Evolutionary conservation across 2,797 vertebrate species (phyloP), one percentile per base, ranked within the genome.

Genomic region (Sternotherus odoratus): DNA sequence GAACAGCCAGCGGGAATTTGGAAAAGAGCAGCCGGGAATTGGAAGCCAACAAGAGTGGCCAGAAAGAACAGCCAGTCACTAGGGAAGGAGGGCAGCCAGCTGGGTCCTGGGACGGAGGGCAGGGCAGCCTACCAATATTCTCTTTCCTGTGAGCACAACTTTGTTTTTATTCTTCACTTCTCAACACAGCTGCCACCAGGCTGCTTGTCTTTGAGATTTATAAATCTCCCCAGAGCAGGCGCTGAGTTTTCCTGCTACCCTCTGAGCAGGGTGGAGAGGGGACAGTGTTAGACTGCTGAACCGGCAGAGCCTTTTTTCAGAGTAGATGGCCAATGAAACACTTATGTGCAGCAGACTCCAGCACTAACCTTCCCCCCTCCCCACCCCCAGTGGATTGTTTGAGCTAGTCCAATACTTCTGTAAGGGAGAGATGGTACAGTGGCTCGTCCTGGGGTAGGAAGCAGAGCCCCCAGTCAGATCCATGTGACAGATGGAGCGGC

Each of bases 401-500:
- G 57, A 48, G 77, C 56, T 26, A 8, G 23, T 56, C 30, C 12
- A 49, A 56, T 5, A 48, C 46, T 24, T 28, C 26, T 15, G 23
- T n/a, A 60, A 36, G 11, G 57, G 15, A 72, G 30, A 78, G 8
- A 13, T 15, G 72, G 7, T 36, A 60, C 46, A 60, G 33, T 16
- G 56, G 36, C 82, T 28, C 6, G 33, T 46, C 43, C 49, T 66
- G 5, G 10, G 66, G 69, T 36, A 43, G 69, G 77, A 50, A 82
- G 72, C 78, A 48, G 54, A 86, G 66, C 16, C 69, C 16, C 4
- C 17, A n/a, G 75, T 63, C 69, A 51, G 69, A 79, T 84, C 87
- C 82, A 75, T 82, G 57, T 33, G 88, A 94, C 95, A 96, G 95
- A 95, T 92, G 95, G 94, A 77, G 51, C 39, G 28, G 78, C 78